These are phyloP conservation scores for Acipenser ruthenus DNA, from an alignment of 2,797 vertebrate species.

Conservation along the genomic window DNA sequence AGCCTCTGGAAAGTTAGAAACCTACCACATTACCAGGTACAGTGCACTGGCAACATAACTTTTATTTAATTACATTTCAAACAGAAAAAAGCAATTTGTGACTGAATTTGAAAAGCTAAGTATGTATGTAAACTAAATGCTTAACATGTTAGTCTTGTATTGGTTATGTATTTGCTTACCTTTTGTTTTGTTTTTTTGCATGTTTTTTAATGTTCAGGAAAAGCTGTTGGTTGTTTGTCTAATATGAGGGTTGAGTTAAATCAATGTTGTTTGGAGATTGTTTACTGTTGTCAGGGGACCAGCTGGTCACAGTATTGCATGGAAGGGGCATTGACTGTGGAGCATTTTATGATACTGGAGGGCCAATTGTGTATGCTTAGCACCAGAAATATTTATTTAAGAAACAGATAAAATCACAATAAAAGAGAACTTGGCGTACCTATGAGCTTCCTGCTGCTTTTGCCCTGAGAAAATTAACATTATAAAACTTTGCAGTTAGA, in stretches of 20 bases:
- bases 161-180: too few relatives aligned
- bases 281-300: conserved; percentile 57
- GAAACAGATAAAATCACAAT: too few relatives aligned
- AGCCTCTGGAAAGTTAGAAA: conserved; percentile 61
- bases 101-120: background rate
- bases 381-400: background rate
- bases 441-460: too few relatives aligned
- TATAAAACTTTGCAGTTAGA: too few relatives aligned
- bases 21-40: conserved; percentile 53
- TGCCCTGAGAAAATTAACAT: too few relatives aligned
- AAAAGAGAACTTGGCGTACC: too few relatives aligned
- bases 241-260: background rate
- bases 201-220: background rate
- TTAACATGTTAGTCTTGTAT: too few relatives aligned
- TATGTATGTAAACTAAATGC: too few relatives aligned
- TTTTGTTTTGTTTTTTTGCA: too few relatives aligned
- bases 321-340: background rate
- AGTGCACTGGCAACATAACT: conserved; percentile 8
- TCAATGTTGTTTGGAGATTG: conserved; percentile 29
- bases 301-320: background rate
- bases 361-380: conserved; percentile 16
- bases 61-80: background rate
- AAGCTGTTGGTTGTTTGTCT: conserved; percentile 9
- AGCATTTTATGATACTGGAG: conserved; percentile 14
- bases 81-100: background rate